Percentiles rank a stretch among this genome's conserved stretches.
phyloP scores from a whole-genome alignment of 2,888 invertebrate genomes.

The Sinopyrophorus schimmeli region DNA sequence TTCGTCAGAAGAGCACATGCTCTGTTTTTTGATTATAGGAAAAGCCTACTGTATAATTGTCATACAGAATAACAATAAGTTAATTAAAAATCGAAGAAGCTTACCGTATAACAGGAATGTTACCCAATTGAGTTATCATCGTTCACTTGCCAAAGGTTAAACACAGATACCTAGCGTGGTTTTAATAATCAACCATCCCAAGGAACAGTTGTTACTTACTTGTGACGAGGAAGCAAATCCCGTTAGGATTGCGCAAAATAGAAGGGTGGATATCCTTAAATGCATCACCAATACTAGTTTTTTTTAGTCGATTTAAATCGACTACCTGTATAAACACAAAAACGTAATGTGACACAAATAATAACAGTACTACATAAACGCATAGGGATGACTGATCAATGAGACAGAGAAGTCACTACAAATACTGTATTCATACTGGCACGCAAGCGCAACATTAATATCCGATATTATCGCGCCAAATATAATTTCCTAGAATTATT shows the following conservation, averaged over 20 bases:
- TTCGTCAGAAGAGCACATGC: too few relatives aligned
- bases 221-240: conserved; percentile 76
- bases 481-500: conserved; percentile 4
- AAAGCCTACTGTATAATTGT: too few relatives aligned
- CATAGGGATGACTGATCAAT: conserved; percentile 54
- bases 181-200: conserved; percentile 18
- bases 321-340: conserved; percentile 47
- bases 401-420: conserved; percentile 35
- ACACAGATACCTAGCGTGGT: conserved; percentile 22
- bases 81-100: too few relatives aligned
- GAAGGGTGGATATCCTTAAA: conserved; percentile 75
- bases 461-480: conserved; percentile 37
- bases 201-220: conserved; percentile 61
- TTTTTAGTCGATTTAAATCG: conserved; percentile 46
- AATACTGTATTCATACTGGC: conserved; percentile 29
- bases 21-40: too few relatives aligned
- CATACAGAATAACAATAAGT: too few relatives aligned
- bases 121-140: conserved; percentile 6
- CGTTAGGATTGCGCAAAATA: conserved; percentile 72
- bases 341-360: conserved; percentile 53
- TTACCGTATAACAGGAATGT: too few relatives aligned
- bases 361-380: conserved; percentile 49
- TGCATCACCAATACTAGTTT: conserved; percentile 67
- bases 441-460: conserved; percentile 40
- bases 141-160: conserved; percentile 14